These are phyloP conservation scores for Barbus barbus DNA, from an alignment of 2,113 vertebrate species.

Conservation along the genomic window DNA sequence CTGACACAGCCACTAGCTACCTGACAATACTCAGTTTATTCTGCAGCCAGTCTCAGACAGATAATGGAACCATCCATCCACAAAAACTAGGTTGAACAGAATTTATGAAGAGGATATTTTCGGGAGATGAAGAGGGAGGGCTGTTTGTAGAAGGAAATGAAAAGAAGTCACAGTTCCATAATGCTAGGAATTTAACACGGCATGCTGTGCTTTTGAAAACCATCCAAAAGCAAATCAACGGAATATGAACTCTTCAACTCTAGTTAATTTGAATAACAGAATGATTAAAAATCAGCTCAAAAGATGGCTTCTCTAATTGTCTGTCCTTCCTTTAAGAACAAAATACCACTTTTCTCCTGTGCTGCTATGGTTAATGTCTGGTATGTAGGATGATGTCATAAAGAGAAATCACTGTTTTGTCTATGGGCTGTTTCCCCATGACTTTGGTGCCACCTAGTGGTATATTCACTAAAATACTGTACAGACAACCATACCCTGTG, in stretches of 20 bases:
- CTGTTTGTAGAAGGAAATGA: neutral
- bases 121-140: neutral
- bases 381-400: conserved; percentile 27
- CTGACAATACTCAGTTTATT: conserved; percentile 31
- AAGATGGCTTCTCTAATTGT: neutral
- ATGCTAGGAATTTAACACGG: neutral
- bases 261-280: neutral
- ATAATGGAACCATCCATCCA: conserved; percentile 34
- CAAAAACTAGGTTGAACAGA: conserved; percentile 29
- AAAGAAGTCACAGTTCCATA: neutral
- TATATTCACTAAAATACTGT: neutral
- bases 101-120: conserved; percentile 15
- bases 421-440: neutral
- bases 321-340: neutral
- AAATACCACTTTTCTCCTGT: neutral
- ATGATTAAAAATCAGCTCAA: neutral
- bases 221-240: neutral
- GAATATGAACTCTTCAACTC: neutral
- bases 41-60: neutral
- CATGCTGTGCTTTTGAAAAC: conserved; percentile 1
- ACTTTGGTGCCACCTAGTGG: conserved; percentile 49
- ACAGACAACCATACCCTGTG: neutral
- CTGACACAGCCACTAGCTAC: conserved; percentile 8
- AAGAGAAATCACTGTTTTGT: neutral
- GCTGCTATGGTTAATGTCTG: conserved; percentile 33